Base-by-base conservation (phyloP, 2,113 vertebrate genomes). In the Lamprologus tigripictilis region DNA sequence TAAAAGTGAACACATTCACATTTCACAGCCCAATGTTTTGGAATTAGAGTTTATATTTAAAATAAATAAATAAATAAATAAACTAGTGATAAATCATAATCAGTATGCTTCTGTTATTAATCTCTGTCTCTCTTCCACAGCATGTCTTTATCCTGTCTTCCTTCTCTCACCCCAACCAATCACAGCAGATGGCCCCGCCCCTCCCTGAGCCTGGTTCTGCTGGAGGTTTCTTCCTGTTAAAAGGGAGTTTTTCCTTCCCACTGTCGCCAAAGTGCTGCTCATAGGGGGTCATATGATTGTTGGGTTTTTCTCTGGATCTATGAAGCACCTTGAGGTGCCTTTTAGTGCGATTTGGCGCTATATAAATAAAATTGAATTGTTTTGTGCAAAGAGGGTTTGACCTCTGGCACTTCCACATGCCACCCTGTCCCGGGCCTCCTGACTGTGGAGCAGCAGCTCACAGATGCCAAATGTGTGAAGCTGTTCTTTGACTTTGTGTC, bases 31-130 rank as follows among this genome's bases (percentile, higher is more conserved):
- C 26, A 58, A 28, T 58, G 13, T 58, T 58, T 58, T 16, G 55
- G 55, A 16, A 28, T 9, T 58, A 8, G 23, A 7, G 55, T 57
- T 14, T 28, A 28, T 57, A 57, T 8, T 57, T 19, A n/a, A 51
- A 9, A 0, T 3, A 1, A 51, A 51, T 8, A 3, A n/a, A n/a
- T n/a, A n/a, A n/a, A n/a, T n/a, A 53, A 5, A 3, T 2, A 19
- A 6, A 13, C 1, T 55, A 14, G 54, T 26, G 21, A 55, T 55
- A 55, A 55, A 55, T 55, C 54, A 31, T 6, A 9, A 9, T 16
- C 5, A 3, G 57, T 5, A 61, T 61, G 28, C 28, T 40, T 40
- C 37, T 42, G 40, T 42, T 42, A 42, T 42, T 42, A 42, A 42
- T 0, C 40, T 42, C 40, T 12, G 40, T 12, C 40, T 42, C 40